These are phyloP conservation scores for Bombus sibiricus DNA, from an alignment of 1,140 invertebrate species.

Conservation along the genomic window DNA sequence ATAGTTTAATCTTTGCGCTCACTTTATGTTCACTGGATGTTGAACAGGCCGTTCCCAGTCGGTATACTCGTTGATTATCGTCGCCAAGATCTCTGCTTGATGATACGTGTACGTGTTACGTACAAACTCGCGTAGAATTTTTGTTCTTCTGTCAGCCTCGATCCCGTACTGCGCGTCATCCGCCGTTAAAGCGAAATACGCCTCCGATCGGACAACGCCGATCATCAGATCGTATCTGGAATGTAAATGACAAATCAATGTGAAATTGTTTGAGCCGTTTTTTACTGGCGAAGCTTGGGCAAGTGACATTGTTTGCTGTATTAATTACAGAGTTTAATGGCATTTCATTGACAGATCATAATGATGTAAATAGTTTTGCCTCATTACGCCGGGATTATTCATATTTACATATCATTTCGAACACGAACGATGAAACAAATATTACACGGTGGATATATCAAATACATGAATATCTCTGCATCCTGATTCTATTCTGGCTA, in stretches of 20 bases:
- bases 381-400: background rate
- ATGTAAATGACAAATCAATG: background rate
- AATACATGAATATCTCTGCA: background rate
- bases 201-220: conserved; percentile 93
- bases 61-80: conserved; percentile 98
- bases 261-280: background rate
- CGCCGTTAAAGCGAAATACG: conserved; percentile 94
- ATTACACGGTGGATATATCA: background rate
- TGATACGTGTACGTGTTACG: conserved; percentile 96
- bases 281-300: background rate
- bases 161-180: conserved; percentile 96
- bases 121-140: conserved; percentile 95
- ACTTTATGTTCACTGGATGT: conserved; percentile 95
- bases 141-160: conserved; percentile 92
- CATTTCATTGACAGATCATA: background rate
- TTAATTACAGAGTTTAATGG: background rate
- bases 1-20: conserved; percentile 45
- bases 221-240: conserved; percentile 95
- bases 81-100: conserved; percentile 91
- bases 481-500: background rate
- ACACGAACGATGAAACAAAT: background rate
- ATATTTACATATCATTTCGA: conserved; percentile 17
- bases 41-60: conserved; percentile 97
- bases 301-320: background rate
- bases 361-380: background rate